Percentiles rank a stretch among this genome's conserved stretches.
Evolutionary conservation across 2,113 vertebrate genomes (phyloP).

Genomic region (Cairina moschata): DNA sequence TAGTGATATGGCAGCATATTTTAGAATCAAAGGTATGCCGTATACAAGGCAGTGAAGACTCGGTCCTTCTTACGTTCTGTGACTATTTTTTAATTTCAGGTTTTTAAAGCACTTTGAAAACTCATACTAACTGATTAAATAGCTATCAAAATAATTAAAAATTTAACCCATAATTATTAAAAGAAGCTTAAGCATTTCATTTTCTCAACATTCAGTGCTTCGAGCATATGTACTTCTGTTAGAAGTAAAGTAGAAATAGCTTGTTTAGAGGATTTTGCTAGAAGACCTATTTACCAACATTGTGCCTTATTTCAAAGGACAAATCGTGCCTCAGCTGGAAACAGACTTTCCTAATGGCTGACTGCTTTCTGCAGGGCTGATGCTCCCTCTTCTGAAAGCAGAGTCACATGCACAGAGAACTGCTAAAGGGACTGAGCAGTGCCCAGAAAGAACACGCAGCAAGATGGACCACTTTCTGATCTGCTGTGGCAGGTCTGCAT

Average conservation of each 20-base stretch:
- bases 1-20: background rate
- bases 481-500: background rate
- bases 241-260: background rate
- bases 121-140: background rate
- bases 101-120: background rate
- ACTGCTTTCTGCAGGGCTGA: background rate
- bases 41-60: background rate
- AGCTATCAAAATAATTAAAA: background rate
- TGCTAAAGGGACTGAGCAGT: background rate
- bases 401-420: background rate
- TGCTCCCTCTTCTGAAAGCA: background rate
- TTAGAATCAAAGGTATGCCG: background rate
- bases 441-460: background rate
- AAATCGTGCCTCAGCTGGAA: background rate
- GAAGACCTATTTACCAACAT: background rate
- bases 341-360: background rate
- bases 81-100: background rate
- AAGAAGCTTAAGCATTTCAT: background rate
- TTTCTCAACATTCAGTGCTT: background rate
- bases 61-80: background rate
- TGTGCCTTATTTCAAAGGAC: background rate
- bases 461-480: background rate
- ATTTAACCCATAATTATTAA: background rate
- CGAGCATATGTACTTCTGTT: background rate
- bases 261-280: background rate